Evolutionary conservation across 2,113 vertebrate species (phyloP).

Genomic region (Pterophyllum scalare): DNA sequence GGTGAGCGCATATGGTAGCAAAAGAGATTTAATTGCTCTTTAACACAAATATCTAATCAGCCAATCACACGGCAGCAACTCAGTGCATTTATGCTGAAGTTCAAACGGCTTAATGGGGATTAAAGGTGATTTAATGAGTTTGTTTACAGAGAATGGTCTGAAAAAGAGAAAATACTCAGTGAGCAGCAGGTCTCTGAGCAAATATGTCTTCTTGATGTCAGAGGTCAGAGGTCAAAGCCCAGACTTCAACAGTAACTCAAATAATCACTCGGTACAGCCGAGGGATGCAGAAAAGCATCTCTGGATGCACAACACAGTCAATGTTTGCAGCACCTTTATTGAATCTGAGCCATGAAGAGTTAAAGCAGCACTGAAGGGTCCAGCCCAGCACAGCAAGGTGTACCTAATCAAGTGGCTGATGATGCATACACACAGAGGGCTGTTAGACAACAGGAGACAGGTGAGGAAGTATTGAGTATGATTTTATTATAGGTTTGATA

Average conservation of each 20-base stretch:
- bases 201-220: fast-evolving
- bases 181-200: too few relatives aligned
- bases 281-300: background rate
- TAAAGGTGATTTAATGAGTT: too few relatives aligned
- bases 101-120: too few relatives aligned
- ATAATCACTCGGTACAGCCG: background rate
- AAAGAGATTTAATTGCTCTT: background rate
- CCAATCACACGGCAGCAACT: background rate
- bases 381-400: background rate
- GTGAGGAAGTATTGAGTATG: too few relatives aligned
- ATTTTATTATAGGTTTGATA: too few relatives aligned
- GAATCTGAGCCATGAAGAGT: background rate
- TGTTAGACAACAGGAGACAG: too few relatives aligned
- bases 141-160: too few relatives aligned
- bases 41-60: background rate
- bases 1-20: background rate
- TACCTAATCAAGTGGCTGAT: fast-evolving
- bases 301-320: background rate
- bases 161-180: too few relatives aligned
- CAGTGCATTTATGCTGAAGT: background rate
- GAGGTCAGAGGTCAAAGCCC: fast-evolving
- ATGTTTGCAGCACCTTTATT: background rate
- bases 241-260: background rate
- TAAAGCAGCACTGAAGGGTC: background rate
- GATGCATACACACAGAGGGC: fast-evolving